Conservation (phyloP, 1,140 invertebrate genomes). For the Lepeophtheirus salmonis region DNA sequence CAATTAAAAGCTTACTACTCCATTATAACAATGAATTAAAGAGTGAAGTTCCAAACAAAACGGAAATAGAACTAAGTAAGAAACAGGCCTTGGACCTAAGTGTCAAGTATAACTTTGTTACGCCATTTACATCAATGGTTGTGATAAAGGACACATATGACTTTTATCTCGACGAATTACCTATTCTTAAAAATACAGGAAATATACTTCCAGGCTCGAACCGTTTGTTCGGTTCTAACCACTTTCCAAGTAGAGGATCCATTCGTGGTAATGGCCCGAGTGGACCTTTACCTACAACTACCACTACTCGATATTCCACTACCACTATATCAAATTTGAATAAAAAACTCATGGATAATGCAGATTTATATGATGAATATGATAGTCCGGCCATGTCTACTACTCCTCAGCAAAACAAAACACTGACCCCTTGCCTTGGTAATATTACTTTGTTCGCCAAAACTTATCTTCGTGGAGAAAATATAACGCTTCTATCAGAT, state of each 20-base stretch:
- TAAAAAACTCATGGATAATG: no score
- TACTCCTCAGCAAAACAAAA: no score
- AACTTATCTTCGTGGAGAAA: background rate
- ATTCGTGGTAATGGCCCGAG: no score
- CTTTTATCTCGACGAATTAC: background rate
- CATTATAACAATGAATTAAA: background rate
- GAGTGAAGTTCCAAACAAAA: background rate
- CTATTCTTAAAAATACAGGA: no score
- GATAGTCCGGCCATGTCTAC: no score
- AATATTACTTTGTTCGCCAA: background rate
- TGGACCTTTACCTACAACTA: no score
- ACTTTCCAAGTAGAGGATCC: no score
- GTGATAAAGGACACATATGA: conserved; percentile 19
- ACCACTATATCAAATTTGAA: no score
- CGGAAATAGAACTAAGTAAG: background rate
- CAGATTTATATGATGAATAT: background rate
- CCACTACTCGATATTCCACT: no score
- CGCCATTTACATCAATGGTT: conserved; percentile 22
- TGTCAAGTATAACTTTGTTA: conserved; percentile 23
- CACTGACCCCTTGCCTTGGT: background rate
- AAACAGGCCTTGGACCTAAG: background rate
- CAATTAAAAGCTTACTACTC: conserved; percentile 19
- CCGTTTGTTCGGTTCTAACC: no score
- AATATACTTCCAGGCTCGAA: no score
- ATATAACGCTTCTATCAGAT: background rate